Conservation (phyloP, 2,113 vertebrate genomes). For the Colinus virginianus region DNA sequence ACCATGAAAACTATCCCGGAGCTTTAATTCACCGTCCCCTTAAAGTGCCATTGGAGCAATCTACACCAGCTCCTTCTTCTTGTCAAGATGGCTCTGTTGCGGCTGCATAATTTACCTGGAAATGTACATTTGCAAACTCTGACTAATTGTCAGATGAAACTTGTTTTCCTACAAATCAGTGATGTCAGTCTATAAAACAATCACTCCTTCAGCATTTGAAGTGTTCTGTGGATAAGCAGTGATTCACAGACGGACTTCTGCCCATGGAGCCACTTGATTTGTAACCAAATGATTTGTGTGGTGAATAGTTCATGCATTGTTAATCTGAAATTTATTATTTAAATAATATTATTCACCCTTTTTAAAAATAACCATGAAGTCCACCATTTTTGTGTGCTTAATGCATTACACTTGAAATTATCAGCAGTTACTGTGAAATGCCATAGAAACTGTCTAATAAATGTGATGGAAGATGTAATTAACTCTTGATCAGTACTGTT, state of each 20-base stretch:
- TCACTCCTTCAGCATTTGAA: neutral
- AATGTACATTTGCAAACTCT: neutral
- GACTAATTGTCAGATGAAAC: neutral
- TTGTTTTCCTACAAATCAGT: slow-evolving; percentile 36
- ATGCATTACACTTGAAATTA: slow-evolving; percentile 60
- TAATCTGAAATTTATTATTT: slow-evolving; percentile 33
- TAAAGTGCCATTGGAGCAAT: neutral
- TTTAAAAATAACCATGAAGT: neutral
- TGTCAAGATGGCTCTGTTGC: neutral
- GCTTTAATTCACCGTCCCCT: slow-evolving; percentile 49
- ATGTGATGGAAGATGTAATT: slow-evolving; percentile 82
- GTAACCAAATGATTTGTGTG: neutral
- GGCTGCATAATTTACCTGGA: slow-evolving; percentile 38
- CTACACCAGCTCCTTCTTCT: neutral
- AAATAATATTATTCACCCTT: slow-evolving; percentile 34
- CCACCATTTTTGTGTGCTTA: slow-evolving; percentile 6
- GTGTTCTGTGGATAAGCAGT: neutral
- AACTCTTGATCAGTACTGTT: slow-evolving; percentile 78
- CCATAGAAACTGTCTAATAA: slow-evolving; percentile 78
- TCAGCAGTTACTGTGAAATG: slow-evolving; percentile 72
- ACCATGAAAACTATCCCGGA: slow-evolving; percentile 43
- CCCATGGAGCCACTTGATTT: neutral
- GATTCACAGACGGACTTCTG: neutral
- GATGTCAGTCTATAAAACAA: neutral
- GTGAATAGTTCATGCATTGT: neutral